These are phyloP conservation scores for Rhizoglyphus robini DNA, from an alignment of 1,140 invertebrate genomes.

Conservation along the genomic window DNA sequence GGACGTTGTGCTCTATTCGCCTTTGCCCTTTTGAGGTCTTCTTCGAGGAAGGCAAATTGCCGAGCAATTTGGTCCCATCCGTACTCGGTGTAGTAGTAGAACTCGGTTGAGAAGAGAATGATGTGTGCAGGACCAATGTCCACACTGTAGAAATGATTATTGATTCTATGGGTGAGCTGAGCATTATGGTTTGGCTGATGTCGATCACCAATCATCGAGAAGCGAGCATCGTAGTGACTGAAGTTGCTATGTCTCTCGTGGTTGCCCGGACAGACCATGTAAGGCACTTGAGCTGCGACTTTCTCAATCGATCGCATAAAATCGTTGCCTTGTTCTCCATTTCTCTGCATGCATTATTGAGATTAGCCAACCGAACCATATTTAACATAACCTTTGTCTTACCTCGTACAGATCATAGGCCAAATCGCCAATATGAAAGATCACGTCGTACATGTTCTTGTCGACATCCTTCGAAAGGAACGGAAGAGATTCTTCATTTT, in stretches of 20 bases:
- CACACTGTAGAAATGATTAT: slow-evolving; percentile 29
- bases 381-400: no score
- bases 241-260: slow-evolving; percentile 75
- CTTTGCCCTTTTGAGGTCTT: slow-evolving; percentile 54
- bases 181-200: slow-evolving; percentile 40
- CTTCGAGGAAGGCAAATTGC: slow-evolving; percentile 76
- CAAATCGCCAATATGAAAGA: slow-evolving; percentile 39
- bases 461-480: slow-evolving; percentile 60
- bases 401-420: slow-evolving; percentile 82
- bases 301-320: slow-evolving; percentile 81
- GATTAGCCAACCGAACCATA: no score
- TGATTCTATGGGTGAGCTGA: slow-evolving; percentile 6
- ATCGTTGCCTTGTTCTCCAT: slow-evolving; percentile 64
- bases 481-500: slow-evolving; percentile 63
- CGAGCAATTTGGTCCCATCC: slow-evolving; percentile 60
- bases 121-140: slow-evolving; percentile 84
- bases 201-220: slow-evolving; percentile 40
- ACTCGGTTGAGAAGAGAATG: slow-evolving; percentile 79
- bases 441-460: slow-evolving; percentile 54
- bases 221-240: slow-evolving; percentile 64
- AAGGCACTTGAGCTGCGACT: slow-evolving; percentile 70
- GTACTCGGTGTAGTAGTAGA: slow-evolving; percentile 66
- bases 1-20: slow-evolving; percentile 52
- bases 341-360: slow-evolving; percentile 41
- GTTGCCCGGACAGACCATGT: slow-evolving; percentile 82